Evolutionary conservation across 1,140 invertebrate species (phyloP).

Genomic region (Brachionus sp.): DNA sequence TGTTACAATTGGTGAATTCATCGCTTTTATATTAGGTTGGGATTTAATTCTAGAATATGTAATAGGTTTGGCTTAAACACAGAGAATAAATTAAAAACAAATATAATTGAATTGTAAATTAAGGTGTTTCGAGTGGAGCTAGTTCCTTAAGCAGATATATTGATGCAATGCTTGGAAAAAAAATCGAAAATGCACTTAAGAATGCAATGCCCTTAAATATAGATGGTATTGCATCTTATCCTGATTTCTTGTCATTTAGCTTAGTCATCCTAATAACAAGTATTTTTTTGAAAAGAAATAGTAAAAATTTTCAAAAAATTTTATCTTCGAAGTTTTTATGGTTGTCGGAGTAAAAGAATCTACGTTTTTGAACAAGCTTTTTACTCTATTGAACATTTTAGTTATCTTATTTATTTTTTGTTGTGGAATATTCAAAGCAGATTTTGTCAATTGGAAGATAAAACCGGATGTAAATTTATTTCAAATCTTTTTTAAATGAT

Average conservation of each 20-base stretch:
- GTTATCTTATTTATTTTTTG: constrained; percentile 56
- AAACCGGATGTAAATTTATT: constrained; percentile 49
- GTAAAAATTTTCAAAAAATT: constrained; percentile 47
- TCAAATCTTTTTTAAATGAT: neutral
- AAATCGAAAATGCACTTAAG: constrained; percentile 52
- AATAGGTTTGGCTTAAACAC: constrained; percentile 65
- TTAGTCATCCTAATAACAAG: constrained; percentile 46
- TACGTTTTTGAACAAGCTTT: constrained; percentile 52
- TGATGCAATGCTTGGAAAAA: constrained; percentile 52
- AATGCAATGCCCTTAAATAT: constrained; percentile 62
- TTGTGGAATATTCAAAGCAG: constrained; percentile 57
- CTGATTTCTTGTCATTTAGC: constrained; percentile 73
- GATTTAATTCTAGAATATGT: constrained; percentile 83
- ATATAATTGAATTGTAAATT: neutral
- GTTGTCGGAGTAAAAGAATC: constrained; percentile 75
- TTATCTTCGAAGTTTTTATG: constrained; percentile 53
- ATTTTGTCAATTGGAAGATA: constrained; percentile 59
- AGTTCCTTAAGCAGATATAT: constrained; percentile 24
- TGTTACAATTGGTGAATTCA: constrained; percentile 74
- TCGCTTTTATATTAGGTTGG: constrained; percentile 88
- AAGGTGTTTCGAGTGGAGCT: constrained; percentile 1
- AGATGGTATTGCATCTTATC: constrained; percentile 65
- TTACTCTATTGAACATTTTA: constrained; percentile 53
- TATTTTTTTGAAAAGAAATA: neutral
- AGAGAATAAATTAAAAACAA: neutral